Conservation (phyloP, 2,888 invertebrate species). For the Tanypteryx hageni region DNA sequence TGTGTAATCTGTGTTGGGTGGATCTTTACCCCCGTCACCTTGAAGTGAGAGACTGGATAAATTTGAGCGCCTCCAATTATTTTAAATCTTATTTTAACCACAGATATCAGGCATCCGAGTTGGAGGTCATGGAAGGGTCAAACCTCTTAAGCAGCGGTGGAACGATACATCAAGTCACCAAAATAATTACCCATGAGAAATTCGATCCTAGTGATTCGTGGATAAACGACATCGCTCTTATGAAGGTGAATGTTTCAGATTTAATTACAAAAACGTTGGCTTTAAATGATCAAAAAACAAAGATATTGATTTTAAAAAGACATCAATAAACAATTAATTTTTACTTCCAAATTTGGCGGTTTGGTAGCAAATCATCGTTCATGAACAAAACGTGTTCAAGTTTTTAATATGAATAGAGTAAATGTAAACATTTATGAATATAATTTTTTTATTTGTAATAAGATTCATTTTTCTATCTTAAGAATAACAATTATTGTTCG, state of each 20-base stretch:
- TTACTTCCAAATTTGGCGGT: too few relatives aligned
- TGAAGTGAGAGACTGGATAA: not conserved
- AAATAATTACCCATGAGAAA: conserved; percentile 64
- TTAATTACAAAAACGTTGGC: not conserved
- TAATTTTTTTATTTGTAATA: too few relatives aligned
- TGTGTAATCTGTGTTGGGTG: too few relatives aligned
- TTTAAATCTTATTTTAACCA: not conserved
- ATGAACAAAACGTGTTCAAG: too few relatives aligned
- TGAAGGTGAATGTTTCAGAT: conserved; percentile 52
- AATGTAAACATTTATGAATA: too few relatives aligned
- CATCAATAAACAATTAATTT: too few relatives aligned
- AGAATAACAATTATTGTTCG: too few relatives aligned
- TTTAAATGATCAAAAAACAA: not conserved
- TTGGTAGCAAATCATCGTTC: too few relatives aligned
- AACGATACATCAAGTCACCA: conserved; percentile 21
- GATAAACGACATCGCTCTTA: conserved; percentile 66
- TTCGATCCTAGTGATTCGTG: conserved; percentile 48
- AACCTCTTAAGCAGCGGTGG: conserved; percentile 65
- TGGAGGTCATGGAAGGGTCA: conserved; percentile 12
- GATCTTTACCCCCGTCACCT: not conserved
- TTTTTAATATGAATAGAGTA: too few relatives aligned
- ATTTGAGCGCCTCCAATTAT: not conserved
- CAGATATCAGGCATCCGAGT: not conserved
- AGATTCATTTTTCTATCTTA: too few relatives aligned
- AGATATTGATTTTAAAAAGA: too few relatives aligned